These are phyloP conservation scores for Uromys caudimaculatus DNA, from an alignment of 2,797 vertebrate species.

Conservation along the genomic window DNA sequence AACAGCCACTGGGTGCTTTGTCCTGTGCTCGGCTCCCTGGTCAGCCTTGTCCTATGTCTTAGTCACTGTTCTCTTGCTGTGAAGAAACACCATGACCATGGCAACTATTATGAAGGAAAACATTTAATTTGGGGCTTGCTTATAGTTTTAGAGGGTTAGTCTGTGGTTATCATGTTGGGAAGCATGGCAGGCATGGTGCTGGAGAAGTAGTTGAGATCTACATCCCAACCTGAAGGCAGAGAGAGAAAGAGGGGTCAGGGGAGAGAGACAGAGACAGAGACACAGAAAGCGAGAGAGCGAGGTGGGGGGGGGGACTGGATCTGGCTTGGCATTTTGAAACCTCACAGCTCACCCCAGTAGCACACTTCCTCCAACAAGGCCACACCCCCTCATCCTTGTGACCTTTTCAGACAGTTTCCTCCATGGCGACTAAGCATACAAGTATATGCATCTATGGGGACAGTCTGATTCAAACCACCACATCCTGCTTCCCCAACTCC, in stretches of 20 bases:
- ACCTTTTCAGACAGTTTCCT: not conserved
- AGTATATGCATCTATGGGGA: not conserved
- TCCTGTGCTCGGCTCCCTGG: not conserved
- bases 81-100: not conserved
- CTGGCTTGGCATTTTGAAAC: not conserved
- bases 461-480: no score
- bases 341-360: not conserved
- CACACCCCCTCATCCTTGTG: not conserved
- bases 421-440: not conserved
- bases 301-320: not conserved
- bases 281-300: no score
- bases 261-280: not conserved
- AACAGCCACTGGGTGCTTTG: not conserved
- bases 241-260: no score
- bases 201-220: not conserved
- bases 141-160: not conserved
- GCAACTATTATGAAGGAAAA: not conserved
- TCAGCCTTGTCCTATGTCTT: not conserved
- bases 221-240: no score
- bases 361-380: not conserved
- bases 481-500: not conserved
- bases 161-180: not conserved
- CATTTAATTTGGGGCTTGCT: not conserved
- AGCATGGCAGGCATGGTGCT: no score
- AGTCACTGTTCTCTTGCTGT: not conserved